phyloP scores from a whole-genome alignment of 2,797 vertebrate genomes.

The Darevskia mixta region DNA sequence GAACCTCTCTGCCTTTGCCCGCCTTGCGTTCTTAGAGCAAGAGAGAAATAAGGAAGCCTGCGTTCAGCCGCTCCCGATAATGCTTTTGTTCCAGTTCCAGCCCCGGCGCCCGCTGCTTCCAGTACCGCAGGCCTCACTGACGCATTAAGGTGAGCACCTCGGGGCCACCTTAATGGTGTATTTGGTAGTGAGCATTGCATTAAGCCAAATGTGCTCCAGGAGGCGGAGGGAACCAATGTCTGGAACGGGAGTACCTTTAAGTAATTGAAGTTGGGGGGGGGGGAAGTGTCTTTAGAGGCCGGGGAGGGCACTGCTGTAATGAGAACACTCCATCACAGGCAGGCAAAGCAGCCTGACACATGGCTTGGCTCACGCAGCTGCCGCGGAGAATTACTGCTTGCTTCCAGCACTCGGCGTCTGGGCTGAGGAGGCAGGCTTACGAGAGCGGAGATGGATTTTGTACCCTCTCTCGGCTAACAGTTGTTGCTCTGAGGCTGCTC shows the following conservation, averaged over 20 bases:
- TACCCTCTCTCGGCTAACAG: background rate
- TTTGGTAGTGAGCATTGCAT: slow-evolving; percentile 16
- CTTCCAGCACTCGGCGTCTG: slow-evolving; percentile 9
- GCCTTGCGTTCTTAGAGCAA: background rate
- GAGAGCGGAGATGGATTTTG: background rate
- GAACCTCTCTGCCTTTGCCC: too few species aligned
- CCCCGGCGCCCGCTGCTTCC: background rate
- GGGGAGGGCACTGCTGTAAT: slow-evolving; percentile 48
- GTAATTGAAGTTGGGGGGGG: slow-evolving; percentile 28
- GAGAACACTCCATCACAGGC: slow-evolving; percentile 58
- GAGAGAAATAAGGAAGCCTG: background rate
- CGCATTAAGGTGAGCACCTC: slow-evolving; percentile 17
- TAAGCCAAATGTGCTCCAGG: slow-evolving; percentile 20
- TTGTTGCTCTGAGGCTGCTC: background rate
- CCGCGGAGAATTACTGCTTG: slow-evolving; percentile 7
- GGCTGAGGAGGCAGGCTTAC: background rate
- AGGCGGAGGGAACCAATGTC: slow-evolving; percentile 7
- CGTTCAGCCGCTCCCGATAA: background rate
- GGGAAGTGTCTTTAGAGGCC: slow-evolving; percentile 30
- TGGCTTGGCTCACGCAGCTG: slow-evolving; percentile 5
- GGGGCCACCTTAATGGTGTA: slow-evolving; percentile 4
- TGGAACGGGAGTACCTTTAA: slow-evolving; percentile 39
- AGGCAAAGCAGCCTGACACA: slow-evolving; percentile 43
- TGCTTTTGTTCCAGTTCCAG: slow-evolving; percentile 1
- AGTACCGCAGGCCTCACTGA: background rate